phyloP scores from a whole-genome alignment of 1,140 invertebrate species.

The Formica exsecta region DNA sequence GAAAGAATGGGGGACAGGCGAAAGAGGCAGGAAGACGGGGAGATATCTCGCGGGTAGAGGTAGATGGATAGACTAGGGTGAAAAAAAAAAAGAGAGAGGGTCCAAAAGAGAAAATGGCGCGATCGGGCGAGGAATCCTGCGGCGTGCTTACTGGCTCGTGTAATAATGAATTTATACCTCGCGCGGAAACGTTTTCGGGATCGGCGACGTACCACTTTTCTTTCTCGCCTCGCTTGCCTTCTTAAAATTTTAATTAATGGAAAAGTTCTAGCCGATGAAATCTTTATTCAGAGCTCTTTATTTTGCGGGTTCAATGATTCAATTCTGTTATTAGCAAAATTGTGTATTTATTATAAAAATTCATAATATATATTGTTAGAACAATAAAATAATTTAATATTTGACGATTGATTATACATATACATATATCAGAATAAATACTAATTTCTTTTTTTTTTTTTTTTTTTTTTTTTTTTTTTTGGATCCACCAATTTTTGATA shows the following conservation, averaged over 20 bases:
- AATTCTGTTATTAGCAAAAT: not conserved
- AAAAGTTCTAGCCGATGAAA: constrained; percentile 41
- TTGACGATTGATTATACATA: not conserved
- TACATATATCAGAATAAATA: not conserved
- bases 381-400: not conserved
- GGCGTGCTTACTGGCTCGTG: constrained; percentile 78
- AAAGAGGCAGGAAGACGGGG: constrained; percentile 60
- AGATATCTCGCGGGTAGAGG: constrained; percentile 66
- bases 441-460: not conserved
- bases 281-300: constrained; percentile 28
- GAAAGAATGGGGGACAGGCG: not conserved
- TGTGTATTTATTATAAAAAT: constrained; percentile 35
- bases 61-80: not conserved
- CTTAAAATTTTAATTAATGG: constrained; percentile 68
- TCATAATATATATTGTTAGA: constrained; percentile 3
- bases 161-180: constrained; percentile 83
- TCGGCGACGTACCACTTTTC: constrained; percentile 54
- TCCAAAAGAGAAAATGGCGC: constrained; percentile 71
- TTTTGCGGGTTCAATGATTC: not conserved
- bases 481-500: constrained; percentile 85
- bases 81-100: constrained; percentile 14
- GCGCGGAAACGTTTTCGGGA: constrained; percentile 61
- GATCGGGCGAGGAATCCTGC: constrained; percentile 80
- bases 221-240: constrained; percentile 35
- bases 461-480: constrained; percentile 23